phyloP scores from a whole-genome alignment of 92 coral and sea anemone species.

The Siderastrea radians region DNA sequence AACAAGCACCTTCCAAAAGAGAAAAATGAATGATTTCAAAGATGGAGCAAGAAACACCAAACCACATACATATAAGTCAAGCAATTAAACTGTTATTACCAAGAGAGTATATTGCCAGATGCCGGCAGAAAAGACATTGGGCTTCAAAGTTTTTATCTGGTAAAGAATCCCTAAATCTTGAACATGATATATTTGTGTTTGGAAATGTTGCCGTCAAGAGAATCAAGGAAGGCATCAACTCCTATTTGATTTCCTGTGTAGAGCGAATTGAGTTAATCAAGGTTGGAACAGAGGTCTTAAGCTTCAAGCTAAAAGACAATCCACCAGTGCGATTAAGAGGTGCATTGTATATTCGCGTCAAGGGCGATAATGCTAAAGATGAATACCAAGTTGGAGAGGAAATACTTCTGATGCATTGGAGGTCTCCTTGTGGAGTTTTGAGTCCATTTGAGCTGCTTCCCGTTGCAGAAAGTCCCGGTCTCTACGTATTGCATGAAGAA shows the following conservation, averaged over 20 bases:
- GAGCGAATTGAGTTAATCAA: conserved; percentile 45
- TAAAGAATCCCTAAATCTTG: conserved; percentile 59
- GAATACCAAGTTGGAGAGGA: conserved; percentile 42
- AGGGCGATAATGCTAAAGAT: neutral
- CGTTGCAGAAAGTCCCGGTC: neutral
- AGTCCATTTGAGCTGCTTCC: conserved; percentile 24
- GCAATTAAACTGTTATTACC: conserved; percentile 57
- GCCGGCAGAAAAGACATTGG: conserved; percentile 70
- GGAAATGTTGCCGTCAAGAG: conserved; percentile 61
- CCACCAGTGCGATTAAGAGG: conserved; percentile 47
- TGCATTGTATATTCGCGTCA: neutral
- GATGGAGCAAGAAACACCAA: conserved; percentile 25
- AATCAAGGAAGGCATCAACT: conserved; percentile 2
- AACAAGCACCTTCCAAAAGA: neutral
- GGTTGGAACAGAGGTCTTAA: conserved; percentile 44
- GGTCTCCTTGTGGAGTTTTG: conserved; percentile 24
- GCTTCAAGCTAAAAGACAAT: conserved; percentile 25
- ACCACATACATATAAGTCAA: conserved; percentile 46
- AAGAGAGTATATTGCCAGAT: conserved; percentile 44
- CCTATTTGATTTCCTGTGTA: conserved; percentile 32
- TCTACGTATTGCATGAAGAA: neutral
- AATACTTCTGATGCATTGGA: conserved; percentile 41
- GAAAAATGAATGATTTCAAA: conserved; percentile 33
- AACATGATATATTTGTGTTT: conserved; percentile 54
- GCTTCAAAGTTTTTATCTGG: conserved; percentile 61